phyloP scores from a whole-genome alignment of 2,888 invertebrate species.

The Eupithecia centaureata region DNA sequence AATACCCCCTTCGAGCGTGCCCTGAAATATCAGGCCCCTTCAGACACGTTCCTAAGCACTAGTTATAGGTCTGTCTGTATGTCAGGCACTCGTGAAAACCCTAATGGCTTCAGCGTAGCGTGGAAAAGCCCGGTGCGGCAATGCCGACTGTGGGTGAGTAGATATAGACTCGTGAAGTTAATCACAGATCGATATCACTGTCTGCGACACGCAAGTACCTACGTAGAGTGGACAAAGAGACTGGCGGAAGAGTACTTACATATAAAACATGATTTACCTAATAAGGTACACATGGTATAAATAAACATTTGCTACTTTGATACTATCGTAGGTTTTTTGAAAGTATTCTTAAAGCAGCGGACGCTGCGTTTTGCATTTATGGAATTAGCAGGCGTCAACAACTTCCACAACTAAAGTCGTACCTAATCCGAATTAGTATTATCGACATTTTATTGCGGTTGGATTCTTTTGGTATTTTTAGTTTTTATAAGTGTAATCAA shows the following conservation, averaged over 20 bases:
- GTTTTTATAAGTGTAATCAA: no score
- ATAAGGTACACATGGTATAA: no score
- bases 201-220: slow-evolving; percentile 27
- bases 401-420: background rate
- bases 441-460: background rate
- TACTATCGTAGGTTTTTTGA: background rate
- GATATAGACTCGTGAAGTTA: slow-evolving; percentile 17
- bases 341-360: background rate
- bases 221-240: background rate
- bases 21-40: background rate
- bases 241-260: background rate
- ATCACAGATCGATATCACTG: slow-evolving; percentile 38
- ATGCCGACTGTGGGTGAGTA: background rate
- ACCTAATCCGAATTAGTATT: background rate
- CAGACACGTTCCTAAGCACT: no score
- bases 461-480: background rate
- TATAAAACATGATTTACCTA: no score
- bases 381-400: background rate
- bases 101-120: slow-evolving; percentile 17
- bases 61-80: background rate
- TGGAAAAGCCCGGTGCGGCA: slow-evolving; percentile 9
- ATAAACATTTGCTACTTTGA: background rate
- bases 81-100: slow-evolving; percentile 1
- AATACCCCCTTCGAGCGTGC: background rate
- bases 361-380: background rate